Conservation (phyloP, 2,113 vertebrate genomes). For the Cariama cristata region DNA sequence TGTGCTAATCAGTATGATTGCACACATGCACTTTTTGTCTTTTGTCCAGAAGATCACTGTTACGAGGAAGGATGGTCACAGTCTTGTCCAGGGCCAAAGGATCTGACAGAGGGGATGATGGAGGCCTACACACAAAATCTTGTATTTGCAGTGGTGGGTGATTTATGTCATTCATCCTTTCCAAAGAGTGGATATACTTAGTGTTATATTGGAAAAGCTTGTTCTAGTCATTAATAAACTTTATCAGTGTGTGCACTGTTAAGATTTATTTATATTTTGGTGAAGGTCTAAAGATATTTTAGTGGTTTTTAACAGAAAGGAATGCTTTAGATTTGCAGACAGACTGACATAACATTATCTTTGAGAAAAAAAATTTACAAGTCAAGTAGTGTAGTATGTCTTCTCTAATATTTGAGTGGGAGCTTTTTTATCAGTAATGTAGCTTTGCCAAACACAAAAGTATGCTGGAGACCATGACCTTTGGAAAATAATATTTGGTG, state of each 20-base stretch:
- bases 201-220: background rate
- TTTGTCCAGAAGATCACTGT: background rate
- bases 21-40: background rate
- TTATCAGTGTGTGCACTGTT: background rate
- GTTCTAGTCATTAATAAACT: background rate
- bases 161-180: background rate
- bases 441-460: slow-evolving; percentile 39
- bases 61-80: background rate
- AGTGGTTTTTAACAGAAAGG: background rate
- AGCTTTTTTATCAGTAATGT: slow-evolving; percentile 61
- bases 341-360: background rate
- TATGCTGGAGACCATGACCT: slow-evolving; percentile 10
- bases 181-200: background rate
- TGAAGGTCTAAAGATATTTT: background rate
- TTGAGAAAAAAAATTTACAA: background rate
- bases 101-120: background rate
- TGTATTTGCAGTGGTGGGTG: background rate
- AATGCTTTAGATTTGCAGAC: slow-evolving; percentile 3
- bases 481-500: slow-evolving; percentile 51
- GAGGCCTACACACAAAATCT: background rate
- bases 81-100: background rate
- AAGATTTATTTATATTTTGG: background rate
- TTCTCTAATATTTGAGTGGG: slow-evolving; percentile 34
- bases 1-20: background rate
- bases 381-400: background rate